Conservation (phyloP, 2,888 invertebrate genomes). For the Andrena minutula region DNA sequence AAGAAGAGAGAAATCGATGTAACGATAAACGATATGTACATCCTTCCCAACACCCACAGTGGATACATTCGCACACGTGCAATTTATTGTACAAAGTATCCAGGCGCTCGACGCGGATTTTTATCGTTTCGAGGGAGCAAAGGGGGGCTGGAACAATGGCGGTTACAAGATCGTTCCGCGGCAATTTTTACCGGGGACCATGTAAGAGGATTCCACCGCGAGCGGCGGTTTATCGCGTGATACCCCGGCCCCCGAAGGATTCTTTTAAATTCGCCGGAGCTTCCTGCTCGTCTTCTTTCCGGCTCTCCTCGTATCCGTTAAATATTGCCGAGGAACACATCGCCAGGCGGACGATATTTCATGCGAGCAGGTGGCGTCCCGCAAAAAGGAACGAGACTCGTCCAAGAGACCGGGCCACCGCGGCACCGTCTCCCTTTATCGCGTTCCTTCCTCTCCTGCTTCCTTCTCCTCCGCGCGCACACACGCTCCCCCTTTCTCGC, state of each 20-base stretch:
- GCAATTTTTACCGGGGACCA: constrained; percentile 47
- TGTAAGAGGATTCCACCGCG: constrained; percentile 57
- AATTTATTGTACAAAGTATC: neutral
- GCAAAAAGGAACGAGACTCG: constrained; percentile 65
- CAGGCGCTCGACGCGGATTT: constrained; percentile 14
- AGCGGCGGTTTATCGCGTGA: constrained; percentile 59
- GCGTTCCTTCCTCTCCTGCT: constrained; percentile 10
- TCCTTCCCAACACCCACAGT: neutral
- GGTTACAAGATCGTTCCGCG: constrained; percentile 30
- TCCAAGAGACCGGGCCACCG: constrained; percentile 23
- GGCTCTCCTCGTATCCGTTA: constrained; percentile 51
- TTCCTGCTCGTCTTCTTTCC: constrained; percentile 40
- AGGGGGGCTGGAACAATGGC: constrained; percentile 2
- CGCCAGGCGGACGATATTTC: constrained; percentile 67
- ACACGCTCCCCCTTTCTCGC: too few relatives aligned
- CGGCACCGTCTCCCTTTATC: constrained; percentile 17
- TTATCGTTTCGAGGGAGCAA: neutral
- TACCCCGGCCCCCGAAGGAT: constrained; percentile 45
- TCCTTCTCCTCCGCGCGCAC: neutral
- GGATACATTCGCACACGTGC: neutral
- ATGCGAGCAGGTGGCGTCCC: constrained; percentile 71
- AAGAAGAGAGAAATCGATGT: too few relatives aligned
- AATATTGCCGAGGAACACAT: constrained; percentile 63
- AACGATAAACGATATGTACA: neutral
- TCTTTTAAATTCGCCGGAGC: constrained; percentile 48